These are phyloP conservation scores for Chaitophorus viminalis DNA, from an alignment of 2,888 invertebrate genomes.

Conservation along the genomic window DNA sequence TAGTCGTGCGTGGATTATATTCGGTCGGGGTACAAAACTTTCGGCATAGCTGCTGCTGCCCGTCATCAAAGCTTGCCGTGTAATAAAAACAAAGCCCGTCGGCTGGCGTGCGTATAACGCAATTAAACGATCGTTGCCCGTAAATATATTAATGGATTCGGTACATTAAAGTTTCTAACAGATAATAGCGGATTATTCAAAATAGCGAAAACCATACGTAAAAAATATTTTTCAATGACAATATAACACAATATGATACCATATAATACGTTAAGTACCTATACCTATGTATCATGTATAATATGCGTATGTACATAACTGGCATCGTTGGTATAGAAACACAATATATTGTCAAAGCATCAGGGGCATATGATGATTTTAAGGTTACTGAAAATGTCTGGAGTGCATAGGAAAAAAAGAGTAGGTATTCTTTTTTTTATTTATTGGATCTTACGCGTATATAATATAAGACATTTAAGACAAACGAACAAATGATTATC, in stretches of 20 bases:
- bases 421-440: not conserved
- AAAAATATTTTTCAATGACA: too few species aligned
- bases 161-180: conserved; percentile 23
- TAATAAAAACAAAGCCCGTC: conserved; percentile 48
- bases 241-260: too few species aligned
- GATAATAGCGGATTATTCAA: not conserved
- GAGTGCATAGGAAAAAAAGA: not conserved
- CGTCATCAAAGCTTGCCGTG: conserved; percentile 34
- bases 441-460: not conserved
- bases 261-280: too few species aligned
- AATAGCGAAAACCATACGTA: too few species aligned
- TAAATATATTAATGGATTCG: conserved; percentile 25
- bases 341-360: too few species aligned
- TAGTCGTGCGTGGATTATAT: not conserved
- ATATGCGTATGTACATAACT: too few species aligned
- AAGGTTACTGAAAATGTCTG: not conserved
- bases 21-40: conserved; percentile 25
- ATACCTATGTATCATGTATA: too few species aligned
- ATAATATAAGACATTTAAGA: not conserved
- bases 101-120: not conserved
- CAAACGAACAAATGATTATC: not conserved
- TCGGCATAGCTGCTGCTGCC: not conserved
- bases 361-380: not conserved
- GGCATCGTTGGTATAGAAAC: too few species aligned
- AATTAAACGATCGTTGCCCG: conserved; percentile 46